These are phyloP conservation scores for Eilema depressum DNA, from an alignment of 2,888 invertebrate genomes.

Conservation along the genomic window DNA sequence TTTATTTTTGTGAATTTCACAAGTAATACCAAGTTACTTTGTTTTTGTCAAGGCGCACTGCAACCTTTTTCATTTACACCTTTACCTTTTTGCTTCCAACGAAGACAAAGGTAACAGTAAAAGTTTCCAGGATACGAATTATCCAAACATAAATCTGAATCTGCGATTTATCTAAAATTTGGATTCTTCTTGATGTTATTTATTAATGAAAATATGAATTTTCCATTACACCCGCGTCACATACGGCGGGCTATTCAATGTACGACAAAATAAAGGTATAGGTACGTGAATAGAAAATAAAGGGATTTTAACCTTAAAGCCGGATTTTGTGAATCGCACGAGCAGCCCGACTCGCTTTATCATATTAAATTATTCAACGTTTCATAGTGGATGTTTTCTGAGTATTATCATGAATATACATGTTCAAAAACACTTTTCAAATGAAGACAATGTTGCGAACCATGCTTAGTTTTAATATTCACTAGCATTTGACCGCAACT, in stretches of 20 bases:
- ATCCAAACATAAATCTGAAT: constrained; percentile 8
- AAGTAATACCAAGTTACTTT: too few species aligned
- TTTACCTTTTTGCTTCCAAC: not conserved
- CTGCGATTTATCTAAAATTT: constrained; percentile 12
- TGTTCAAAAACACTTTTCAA: constrained; percentile 13
- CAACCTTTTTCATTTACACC: not conserved
- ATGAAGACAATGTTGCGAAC: constrained; percentile 4
- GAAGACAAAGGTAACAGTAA: not conserved
- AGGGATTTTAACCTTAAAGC: constrained; percentile 35
- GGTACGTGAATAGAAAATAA: constrained; percentile 34
- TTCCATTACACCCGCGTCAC: constrained; percentile 22
- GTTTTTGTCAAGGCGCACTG: not conserved
- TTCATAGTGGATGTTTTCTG: constrained; percentile 31
- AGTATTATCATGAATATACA: constrained; percentile 18
- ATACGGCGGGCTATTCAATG: constrained; percentile 30
- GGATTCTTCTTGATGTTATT: constrained; percentile 20
- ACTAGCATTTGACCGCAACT: constrained; percentile 8
- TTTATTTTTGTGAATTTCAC: too few species aligned
- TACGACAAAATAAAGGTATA: constrained; percentile 30
- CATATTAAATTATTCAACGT: constrained; percentile 44
- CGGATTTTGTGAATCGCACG: constrained; percentile 36
- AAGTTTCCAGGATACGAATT: not conserved
- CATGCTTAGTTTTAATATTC: not conserved
- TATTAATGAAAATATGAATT: constrained; percentile 39
- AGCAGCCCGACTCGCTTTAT: constrained; percentile 21